Evolutionary conservation across 2,113 vertebrate genomes (phyloP), one percentile per base, ranked within the genome.

Genomic region (Melospiza melodia): DNA sequence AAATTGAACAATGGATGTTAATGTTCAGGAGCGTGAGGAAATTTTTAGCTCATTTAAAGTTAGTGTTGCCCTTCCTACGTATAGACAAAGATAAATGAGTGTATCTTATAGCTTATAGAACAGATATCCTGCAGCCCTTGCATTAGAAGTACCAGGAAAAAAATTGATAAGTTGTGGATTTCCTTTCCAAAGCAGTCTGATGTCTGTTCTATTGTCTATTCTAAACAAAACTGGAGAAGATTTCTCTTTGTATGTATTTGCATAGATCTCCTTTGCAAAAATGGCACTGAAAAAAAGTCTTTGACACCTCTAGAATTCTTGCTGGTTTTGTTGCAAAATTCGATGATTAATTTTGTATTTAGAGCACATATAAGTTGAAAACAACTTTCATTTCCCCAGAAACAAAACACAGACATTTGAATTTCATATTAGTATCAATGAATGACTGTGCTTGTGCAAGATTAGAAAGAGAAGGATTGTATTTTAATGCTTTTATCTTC

Each of bases 241-340:
- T 69, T 78, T 67, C 14, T 48, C 30, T 74, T 15, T 33, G n/a
- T 27, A 11, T 58, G 6, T 25, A 75, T 67, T 91, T 79, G 7
- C 6, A 28, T 21, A 87, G 22, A 27, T 55, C 3, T 89, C 6
- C 33, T 91, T 62, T 20, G 30, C 3, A 69, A 72, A 90, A 83
- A 62, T 12, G 18, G 3, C 0, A 0, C 23, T 43, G 18, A 62
- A 57, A 72, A 46, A 4, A 6, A 11, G 6, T 9, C 16, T 80
- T 95, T 55, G 73, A 21, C 37, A 80, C n/a, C 44, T 49, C 31
- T 72, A 66, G 25, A 80, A 62, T 66, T 86, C 51, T 43, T 69
- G 5, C 11, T 44, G 9, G 10, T 11, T 87, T 90, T 87, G 6
- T 51, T 82, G 28, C 23, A 91, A 76, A 91, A 68, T 9, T 48